These are phyloP conservation scores for Phaethornis superciliosus DNA, from an alignment of 2,113 vertebrate genomes.

Conservation along the genomic window DNA sequence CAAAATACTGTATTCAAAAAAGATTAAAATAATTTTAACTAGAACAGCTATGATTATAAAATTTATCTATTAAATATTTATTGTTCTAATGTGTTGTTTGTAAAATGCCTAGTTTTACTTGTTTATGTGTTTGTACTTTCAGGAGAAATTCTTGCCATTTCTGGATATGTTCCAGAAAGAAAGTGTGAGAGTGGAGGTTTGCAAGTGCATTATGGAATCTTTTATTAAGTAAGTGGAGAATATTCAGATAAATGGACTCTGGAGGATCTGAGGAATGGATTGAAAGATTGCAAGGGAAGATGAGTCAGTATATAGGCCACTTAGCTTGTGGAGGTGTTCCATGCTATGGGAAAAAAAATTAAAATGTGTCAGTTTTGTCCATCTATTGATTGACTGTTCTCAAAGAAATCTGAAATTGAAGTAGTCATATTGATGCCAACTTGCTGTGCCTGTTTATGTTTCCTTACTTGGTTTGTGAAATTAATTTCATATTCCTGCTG, in stretches of 20 bases:
- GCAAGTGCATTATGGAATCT: conserved; percentile 94
- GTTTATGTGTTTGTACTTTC: conserved; percentile 9
- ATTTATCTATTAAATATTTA: background rate
- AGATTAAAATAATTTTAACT: background rate
- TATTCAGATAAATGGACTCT: background rate
- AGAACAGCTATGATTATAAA: background rate
- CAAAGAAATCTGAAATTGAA: background rate
- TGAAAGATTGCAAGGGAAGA: background rate
- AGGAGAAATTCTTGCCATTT: conserved; percentile 97
- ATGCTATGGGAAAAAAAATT: background rate
- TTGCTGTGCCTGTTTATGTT: background rate
- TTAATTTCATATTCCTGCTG: background rate
- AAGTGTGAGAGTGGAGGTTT: conserved; percentile 93
- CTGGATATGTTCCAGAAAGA: conserved; percentile 99
- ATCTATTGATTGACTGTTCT: background rate
- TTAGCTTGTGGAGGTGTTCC: background rate
- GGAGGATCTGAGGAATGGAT: background rate
- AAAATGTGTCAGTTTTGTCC: background rate
- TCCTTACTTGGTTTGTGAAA: background rate
- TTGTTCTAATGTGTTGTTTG: background rate
- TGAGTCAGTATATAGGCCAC: background rate
- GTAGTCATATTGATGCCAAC: background rate
- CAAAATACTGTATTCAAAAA: background rate
- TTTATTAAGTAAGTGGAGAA: conserved; percentile 89
- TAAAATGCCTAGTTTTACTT: background rate